phyloP scores from a whole-genome alignment of 2,888 invertebrate genomes.

The Drosophila meridiana region DNA sequence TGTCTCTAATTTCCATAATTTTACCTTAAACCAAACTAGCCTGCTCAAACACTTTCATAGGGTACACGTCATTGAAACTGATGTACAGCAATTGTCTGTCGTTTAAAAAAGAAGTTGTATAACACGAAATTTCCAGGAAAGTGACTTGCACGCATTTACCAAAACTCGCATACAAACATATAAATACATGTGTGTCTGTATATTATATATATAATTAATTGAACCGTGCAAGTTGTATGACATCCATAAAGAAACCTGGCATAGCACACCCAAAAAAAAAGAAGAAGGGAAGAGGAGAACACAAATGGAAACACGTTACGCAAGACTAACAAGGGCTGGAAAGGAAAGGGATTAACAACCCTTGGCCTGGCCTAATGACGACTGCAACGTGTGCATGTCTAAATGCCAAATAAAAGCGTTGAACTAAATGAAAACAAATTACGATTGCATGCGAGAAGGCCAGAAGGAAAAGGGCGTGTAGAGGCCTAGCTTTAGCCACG shows the following conservation, averaged over 20 bases:
- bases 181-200: neutral
- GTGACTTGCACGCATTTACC: conserved; percentile 42
- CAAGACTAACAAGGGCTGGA: conserved; percentile 39
- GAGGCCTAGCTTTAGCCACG: conserved; percentile 2
- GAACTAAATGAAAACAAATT: conserved; percentile 81
- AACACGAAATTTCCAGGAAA: conserved; percentile 48
- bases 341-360: conserved; percentile 52
- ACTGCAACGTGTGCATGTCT: conserved; percentile 72
- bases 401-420: conserved; percentile 77
- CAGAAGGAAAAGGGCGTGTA: conserved; percentile 2
- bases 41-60: neutral
- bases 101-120: conserved; percentile 38
- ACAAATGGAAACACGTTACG: conserved; percentile 36
- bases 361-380: conserved; percentile 51
- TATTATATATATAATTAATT: conserved; percentile 68
- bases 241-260: conserved; percentile 70
- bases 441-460: conserved; percentile 72
- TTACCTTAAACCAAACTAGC: neutral
- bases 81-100: conserved; percentile 60
- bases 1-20: neutral
- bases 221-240: conserved; percentile 73
- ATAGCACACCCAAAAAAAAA: conserved; percentile 16
- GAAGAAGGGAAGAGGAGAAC: neutral
- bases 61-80: neutral
- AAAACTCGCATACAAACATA: neutral